Evolutionary conservation across 2,888 invertebrate species (phyloP).

Genomic region (Tachina grossa): DNA sequence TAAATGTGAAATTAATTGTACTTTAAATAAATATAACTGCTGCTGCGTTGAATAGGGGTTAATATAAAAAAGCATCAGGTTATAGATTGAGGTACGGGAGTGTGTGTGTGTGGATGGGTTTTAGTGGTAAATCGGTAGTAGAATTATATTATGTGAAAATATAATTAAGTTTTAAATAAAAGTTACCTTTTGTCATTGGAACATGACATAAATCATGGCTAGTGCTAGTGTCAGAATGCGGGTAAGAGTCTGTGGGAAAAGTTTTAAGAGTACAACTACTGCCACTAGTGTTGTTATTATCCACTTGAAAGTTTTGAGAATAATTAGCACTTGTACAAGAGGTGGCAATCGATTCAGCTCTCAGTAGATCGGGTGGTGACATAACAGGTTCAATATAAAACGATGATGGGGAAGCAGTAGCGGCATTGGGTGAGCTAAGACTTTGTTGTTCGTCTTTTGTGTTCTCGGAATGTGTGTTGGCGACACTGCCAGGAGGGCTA

Average conservation of each 20-base stretch:
- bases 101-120: not conserved
- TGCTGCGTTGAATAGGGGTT: no score
- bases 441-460: constrained; percentile 21
- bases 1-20: not conserved
- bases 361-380: constrained; percentile 56
- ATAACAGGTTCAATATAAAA: constrained; percentile 41
- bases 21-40: not conserved
- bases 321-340: constrained; percentile 73
- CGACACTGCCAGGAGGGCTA: constrained; percentile 87
- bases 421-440: constrained; percentile 17
- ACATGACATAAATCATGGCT: constrained; percentile 73
- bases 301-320: constrained; percentile 59
- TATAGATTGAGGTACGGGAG: not conserved
- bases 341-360: constrained; percentile 58
- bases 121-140: not conserved
- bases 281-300: constrained; percentile 58
- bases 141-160: no score
- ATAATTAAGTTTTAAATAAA: constrained; percentile 22
- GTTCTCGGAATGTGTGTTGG: constrained; percentile 24
- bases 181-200: constrained; percentile 77
- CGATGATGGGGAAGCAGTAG: constrained; percentile 17
- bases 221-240: constrained; percentile 74
- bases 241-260: constrained; percentile 69
- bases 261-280: constrained; percentile 50
- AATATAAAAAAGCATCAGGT: not conserved